Conservation (phyloP, 2,888 invertebrate genomes). For the Salpingus planirostris region DNA sequence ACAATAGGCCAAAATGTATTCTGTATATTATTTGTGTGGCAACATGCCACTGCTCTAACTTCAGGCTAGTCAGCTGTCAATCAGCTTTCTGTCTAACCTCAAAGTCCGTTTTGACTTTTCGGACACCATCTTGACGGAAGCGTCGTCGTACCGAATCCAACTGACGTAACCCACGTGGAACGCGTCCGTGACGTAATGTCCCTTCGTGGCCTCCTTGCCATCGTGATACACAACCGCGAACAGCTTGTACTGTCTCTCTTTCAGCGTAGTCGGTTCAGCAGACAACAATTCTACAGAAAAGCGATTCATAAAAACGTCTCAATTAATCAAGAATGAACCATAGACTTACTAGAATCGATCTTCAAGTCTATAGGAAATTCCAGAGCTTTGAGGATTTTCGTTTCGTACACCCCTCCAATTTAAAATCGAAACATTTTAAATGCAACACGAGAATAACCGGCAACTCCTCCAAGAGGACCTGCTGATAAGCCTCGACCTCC, state of each 20-base stretch:
- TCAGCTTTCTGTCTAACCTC: constrained; percentile 74
- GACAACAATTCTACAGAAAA: constrained; percentile 69
- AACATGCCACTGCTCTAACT: constrained; percentile 66
- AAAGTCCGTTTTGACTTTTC: too few species aligned
- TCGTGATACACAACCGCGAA: constrained; percentile 97
- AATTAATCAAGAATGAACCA: too few species aligned
- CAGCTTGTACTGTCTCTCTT: constrained; percentile 81
- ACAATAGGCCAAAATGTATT: constrained; percentile 20
- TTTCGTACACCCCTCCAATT: constrained; percentile 74
- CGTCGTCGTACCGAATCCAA: constrained; percentile 92
- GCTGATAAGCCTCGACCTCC: constrained; percentile 83
- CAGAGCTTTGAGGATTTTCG: constrained; percentile 86
- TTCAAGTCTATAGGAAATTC: constrained; percentile 86
- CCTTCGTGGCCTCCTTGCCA: constrained; percentile 89
- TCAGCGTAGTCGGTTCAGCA: constrained; percentile 62
- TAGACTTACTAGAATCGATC: constrained; percentile 79
- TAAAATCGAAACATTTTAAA: constrained; percentile 89
- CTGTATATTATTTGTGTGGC: constrained; percentile 25
- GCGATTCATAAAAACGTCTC: too few species aligned
- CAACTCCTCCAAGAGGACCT: constrained; percentile 78
- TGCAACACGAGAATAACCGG: constrained; percentile 86
- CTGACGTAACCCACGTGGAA: constrained; percentile 84
- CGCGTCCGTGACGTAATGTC: constrained; percentile 91
- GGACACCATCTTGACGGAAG: constrained; percentile 74
- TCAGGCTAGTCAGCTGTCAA: too few species aligned